Evolutionary conservation across 2,888 invertebrate species (phyloP).

Genomic region (Ametastegia equiseti): DNA sequence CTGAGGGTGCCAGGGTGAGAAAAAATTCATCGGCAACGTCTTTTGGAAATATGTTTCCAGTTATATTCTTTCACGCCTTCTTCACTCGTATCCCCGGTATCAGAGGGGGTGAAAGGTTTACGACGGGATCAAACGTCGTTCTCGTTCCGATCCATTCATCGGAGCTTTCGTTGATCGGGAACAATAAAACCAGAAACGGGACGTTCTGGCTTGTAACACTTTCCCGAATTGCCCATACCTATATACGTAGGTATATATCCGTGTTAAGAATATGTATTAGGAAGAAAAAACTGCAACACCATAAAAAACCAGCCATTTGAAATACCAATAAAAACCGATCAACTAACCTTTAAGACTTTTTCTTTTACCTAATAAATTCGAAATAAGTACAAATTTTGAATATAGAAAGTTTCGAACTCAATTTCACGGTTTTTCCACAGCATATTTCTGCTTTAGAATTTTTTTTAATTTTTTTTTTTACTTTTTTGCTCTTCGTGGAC

Average conservation of each 20-base stretch:
- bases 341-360: not conserved
- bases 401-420: not conserved
- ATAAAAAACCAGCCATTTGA: too few relatives aligned
- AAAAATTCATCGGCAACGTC: not conserved
- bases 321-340: not conserved
- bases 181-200: not conserved
- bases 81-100: not conserved
- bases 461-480: too few relatives aligned
- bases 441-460: not conserved
- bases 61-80: not conserved
- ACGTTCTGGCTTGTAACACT: not conserved
- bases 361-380: not conserved
- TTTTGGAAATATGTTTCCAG: constrained; percentile 12
- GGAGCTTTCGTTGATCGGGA: not conserved
- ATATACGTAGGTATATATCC: too few relatives aligned
- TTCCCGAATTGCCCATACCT: too few relatives aligned
- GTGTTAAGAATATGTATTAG: too few relatives aligned
- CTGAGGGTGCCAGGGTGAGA: too few relatives aligned
- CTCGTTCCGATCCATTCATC: not conserved
- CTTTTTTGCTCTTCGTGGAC: too few relatives aligned
- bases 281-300: too few relatives aligned
- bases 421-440: not conserved
- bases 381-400: not conserved
- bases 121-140: not conserved
- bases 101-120: not conserved